Evolutionary conservation across 1,140 invertebrate species (phyloP), one percentile per base, ranked within the genome.

Genomic region (Platyura marginata): DNA sequence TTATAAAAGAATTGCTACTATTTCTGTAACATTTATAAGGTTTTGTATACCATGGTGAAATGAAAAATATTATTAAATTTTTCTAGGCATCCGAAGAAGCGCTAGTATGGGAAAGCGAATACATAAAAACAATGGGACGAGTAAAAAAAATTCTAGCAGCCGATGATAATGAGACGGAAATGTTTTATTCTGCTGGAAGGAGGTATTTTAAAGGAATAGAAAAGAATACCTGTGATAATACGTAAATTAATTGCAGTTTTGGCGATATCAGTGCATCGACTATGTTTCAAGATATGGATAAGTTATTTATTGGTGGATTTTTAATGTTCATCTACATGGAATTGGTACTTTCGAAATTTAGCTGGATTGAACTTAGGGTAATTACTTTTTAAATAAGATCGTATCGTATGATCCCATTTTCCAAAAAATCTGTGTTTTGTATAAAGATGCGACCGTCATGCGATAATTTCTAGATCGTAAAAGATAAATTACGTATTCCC

Each of bases 311-410:
- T 45, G 81, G 82, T 43, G 72, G 78, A 43, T 43, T 71, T 29
- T 60, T 85, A 41, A 81, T 85, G 68, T 75, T 81, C 47, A 46
- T 80, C 37, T 88, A 81, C 51, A 72, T 86, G 23, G 68, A 78
- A 49, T 53, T 79, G 34, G 75, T 79, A 46, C 61, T 85, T 22
- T 83, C 81, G 11, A 75, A 76, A 54, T 78, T 68, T 49, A 83
- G 80, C 57, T 72, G 77, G 65, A 61, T 83, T n/a, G 79, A 85
- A 63, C 71, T 75, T 47, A 70, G 72, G 48, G 69, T 81, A 60
- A 19, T 9, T 39, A 44, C 37, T 18, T 40, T 42, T 46, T 39
- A 40, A 23, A 21, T 10, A 18, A 4, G 15, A 29, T 32, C 9
- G 22, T 10, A 9, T 41, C 20, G 36, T 20, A 3, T 22, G 33